Percentiles rank a stretch among this genome's conserved stretches.
Evolutionary conservation across 2,888 invertebrate genomes (phyloP).

Genomic region (Agrochola circellaris): DNA sequence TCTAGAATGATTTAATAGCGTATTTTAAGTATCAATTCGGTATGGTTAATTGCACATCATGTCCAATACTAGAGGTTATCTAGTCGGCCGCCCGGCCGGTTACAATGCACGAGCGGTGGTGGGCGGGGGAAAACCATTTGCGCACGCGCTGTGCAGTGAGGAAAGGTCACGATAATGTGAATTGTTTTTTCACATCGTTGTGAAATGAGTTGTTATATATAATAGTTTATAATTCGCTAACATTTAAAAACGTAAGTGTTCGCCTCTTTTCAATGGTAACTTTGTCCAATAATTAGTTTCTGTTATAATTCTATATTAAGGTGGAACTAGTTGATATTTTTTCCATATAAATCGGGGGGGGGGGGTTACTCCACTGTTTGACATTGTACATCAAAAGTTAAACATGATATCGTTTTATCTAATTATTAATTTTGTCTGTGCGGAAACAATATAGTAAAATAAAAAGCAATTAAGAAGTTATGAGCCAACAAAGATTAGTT

Average conservation of each 20-base stretch:
- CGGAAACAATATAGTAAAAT: too few species aligned
- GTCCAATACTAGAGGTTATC: constrained; percentile 2
- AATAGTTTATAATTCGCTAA: not conserved
- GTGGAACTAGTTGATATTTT: too few species aligned
- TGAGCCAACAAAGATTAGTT: too few species aligned
- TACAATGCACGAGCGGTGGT: not conserved
- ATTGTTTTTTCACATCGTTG: not conserved
- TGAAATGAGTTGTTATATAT: not conserved
- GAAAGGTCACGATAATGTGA: not conserved
- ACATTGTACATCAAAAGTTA: too few species aligned
- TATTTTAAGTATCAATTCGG: constrained; percentile 4
- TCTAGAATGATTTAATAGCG: constrained; percentile 15
- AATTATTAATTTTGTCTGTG: too few species aligned
- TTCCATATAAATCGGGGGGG: too few species aligned
- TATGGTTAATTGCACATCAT: constrained; percentile 4
- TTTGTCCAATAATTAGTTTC: too few species aligned
- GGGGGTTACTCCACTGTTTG: too few species aligned
- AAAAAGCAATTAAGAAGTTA: too few species aligned
- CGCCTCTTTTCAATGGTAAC: too few species aligned
- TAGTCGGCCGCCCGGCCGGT: not conserved
- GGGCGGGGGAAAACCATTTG: not conserved
- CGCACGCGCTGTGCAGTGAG: not conserved
- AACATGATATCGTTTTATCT: too few species aligned
- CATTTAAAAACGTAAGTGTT: not conserved
- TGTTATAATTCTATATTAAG: too few species aligned